These are phyloP conservation scores for Micromys minutus DNA, from an alignment of 2,113 vertebrate species.

Conservation along the genomic window DNA sequence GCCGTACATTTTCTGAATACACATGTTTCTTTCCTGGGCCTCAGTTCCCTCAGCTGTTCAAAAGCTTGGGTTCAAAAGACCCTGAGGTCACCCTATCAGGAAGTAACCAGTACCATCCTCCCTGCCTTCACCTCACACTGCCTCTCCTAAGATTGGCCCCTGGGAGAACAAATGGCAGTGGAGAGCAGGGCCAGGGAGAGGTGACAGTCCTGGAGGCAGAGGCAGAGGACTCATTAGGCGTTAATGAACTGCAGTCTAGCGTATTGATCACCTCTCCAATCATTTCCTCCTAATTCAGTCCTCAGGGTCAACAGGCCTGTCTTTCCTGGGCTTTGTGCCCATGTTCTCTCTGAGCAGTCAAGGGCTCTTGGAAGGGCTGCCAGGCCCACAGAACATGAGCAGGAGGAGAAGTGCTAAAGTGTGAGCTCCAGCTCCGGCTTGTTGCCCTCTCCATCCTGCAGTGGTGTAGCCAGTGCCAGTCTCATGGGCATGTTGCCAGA, in stretches of 20 bases:
- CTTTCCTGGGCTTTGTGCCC: slow-evolving; percentile 58
- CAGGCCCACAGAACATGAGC: background rate
- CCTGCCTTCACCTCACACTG: background rate
- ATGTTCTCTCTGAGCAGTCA: slow-evolving; percentile 1
- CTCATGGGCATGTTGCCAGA: too few species aligned
- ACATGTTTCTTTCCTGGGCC: background rate
- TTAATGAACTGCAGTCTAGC: slow-evolving; percentile 71
- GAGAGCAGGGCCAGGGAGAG: slow-evolving; percentile 9
- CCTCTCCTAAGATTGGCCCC: background rate
- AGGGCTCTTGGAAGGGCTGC: slow-evolving; percentile 36
- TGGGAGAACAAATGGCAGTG: slow-evolving; percentile 39
- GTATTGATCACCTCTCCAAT: slow-evolving; percentile 76
- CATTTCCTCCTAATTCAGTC: slow-evolving; percentile 66
- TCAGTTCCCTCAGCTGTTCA: background rate
- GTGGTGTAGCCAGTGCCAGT: background rate
- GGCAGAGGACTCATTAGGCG: slow-evolving; percentile 67
- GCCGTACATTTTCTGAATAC: background rate
- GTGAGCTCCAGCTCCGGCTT: background rate
- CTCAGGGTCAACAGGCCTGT: slow-evolving; percentile 27
- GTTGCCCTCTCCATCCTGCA: background rate
- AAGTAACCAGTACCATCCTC: background rate
- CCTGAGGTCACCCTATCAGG: background rate
- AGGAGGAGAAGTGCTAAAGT: background rate
- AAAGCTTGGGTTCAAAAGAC: background rate
- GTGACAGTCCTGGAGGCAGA: slow-evolving; percentile 7